phyloP scores from a whole-genome alignment of 2,888 invertebrate species.

The Gortyna flavago region DNA sequence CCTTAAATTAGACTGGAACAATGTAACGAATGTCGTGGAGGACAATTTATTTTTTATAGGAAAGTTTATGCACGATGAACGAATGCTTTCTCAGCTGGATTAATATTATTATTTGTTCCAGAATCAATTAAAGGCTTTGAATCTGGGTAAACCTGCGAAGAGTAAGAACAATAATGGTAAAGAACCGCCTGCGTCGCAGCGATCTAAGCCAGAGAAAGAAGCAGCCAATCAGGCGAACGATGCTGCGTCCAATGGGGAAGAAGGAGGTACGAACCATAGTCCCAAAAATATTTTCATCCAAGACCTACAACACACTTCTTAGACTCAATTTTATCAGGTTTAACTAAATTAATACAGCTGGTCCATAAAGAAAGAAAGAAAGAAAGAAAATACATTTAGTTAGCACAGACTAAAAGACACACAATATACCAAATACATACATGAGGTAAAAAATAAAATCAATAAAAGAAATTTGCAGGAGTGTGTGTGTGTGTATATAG shows the following conservation, averaged over 20 bases:
- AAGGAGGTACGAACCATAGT: constrained; percentile 70
- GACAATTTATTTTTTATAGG: not conserved
- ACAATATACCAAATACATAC: too few relatives aligned
- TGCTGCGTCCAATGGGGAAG: constrained; percentile 70
- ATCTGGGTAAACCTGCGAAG: constrained; percentile 81
- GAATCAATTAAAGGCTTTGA: constrained; percentile 86
- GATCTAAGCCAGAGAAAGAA: constrained; percentile 82
- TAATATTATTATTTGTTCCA: constrained; percentile 63
- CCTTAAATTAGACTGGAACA: not conserved
- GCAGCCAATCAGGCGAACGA: constrained; percentile 75
- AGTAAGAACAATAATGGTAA: constrained; percentile 68
- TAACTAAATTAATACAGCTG: not conserved
- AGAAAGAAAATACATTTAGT: too few relatives aligned
- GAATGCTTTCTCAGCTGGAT: not conserved
- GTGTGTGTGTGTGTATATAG: too few relatives aligned
- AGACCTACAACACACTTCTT: not conserved
- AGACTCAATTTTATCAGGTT: not conserved
- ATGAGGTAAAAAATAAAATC: too few relatives aligned
- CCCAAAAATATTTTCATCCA: not conserved
- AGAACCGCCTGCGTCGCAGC: constrained; percentile 77
- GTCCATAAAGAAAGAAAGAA: too few relatives aligned
- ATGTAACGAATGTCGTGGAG: not conserved
- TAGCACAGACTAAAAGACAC: too few relatives aligned
- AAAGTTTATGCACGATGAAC: not conserved
- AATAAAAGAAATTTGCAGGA: too few relatives aligned